phyloP scores from a whole-genome alignment of 2,888 invertebrate species.

The Lycia hirtaria region DNA sequence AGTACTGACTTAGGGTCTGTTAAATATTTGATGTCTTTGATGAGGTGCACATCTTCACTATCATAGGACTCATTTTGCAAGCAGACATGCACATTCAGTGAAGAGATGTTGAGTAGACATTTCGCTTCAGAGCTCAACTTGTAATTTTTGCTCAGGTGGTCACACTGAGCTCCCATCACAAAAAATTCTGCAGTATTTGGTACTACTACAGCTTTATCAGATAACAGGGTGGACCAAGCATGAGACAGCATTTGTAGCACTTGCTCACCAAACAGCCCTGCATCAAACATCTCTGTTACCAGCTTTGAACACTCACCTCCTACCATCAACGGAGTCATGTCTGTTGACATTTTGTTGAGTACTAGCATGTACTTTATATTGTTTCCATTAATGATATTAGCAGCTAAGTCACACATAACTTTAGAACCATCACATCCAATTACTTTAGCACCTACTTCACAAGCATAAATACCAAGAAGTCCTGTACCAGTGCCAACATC shows the following conservation, averaged over 20 bases:
- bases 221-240: constrained; percentile 88
- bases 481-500: constrained; percentile 93
- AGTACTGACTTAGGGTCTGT: constrained; percentile 85
- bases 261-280: constrained; percentile 91
- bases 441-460: constrained; percentile 82
- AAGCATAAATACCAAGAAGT: constrained; percentile 89
- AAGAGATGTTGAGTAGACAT: constrained; percentile 57
- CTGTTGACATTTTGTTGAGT: constrained; percentile 86
- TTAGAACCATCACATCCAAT: constrained; percentile 89
- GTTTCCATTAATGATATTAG: constrained; percentile 72
- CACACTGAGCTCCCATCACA: constrained; percentile 86
- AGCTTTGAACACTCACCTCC: constrained; percentile 88
- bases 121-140: constrained; percentile 62
- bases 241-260: constrained; percentile 88
- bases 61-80: constrained; percentile 87
- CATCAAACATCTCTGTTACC: constrained; percentile 92
- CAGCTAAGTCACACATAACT: constrained; percentile 87
- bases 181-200: constrained; percentile 87
- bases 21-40: constrained; percentile 84
- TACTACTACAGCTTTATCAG: constrained; percentile 79
- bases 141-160: constrained; percentile 76
- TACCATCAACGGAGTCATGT: constrained; percentile 80
- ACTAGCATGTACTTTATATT: constrained; percentile 80
- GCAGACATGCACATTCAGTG: constrained; percentile 50
- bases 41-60: constrained; percentile 87